phyloP scores from a whole-genome alignment of 2,888 invertebrate species.

The Mythimna loreyi region DNA sequence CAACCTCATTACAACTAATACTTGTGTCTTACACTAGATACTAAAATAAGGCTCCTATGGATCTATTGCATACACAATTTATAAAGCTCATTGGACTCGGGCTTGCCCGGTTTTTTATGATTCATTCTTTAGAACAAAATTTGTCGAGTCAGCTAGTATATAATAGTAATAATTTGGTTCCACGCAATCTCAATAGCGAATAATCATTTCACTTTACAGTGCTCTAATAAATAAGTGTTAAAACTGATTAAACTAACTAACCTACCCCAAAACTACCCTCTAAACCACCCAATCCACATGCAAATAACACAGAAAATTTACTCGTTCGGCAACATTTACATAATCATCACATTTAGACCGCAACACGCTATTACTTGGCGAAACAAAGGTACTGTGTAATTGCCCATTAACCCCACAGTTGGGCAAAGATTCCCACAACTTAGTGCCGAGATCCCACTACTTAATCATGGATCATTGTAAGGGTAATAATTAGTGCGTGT shows the following conservation, averaged over 20 bases:
- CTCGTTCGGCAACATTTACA: slow-evolving; percentile 42
- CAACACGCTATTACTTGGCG: slow-evolving; percentile 39
- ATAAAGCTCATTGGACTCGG: too few relatives aligned
- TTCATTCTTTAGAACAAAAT: too few relatives aligned
- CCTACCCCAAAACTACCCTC: slow-evolving; percentile 9
- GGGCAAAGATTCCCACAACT: slow-evolving; percentile 51
- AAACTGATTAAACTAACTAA: slow-evolving; percentile 28
- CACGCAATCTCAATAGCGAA: not conserved
- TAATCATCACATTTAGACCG: slow-evolving; percentile 43
- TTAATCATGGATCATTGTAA: slow-evolving; percentile 38
- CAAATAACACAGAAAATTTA: slow-evolving; percentile 53
- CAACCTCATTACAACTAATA: too few relatives aligned
- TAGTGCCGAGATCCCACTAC: slow-evolving; percentile 3
- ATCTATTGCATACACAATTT: too few relatives aligned
- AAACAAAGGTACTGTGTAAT: slow-evolving; percentile 42
- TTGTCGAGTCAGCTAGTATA: not conserved
- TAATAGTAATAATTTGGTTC: not conserved
- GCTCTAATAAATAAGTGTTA: not conserved
- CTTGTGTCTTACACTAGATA: too few relatives aligned
- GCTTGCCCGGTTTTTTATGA: too few relatives aligned
- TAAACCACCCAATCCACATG: slow-evolving; percentile 22
- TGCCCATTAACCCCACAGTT: slow-evolving; percentile 46
- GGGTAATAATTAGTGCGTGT: slow-evolving; percentile 20
- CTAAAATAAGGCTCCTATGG: too few relatives aligned
- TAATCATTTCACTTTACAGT: not conserved